Percentiles rank a stretch among this genome's conserved stretches.
These are phyloP conservation scores for Archips crataeganus DNA, from an alignment of 2,888 invertebrate species.

Conservation along the genomic window DNA sequence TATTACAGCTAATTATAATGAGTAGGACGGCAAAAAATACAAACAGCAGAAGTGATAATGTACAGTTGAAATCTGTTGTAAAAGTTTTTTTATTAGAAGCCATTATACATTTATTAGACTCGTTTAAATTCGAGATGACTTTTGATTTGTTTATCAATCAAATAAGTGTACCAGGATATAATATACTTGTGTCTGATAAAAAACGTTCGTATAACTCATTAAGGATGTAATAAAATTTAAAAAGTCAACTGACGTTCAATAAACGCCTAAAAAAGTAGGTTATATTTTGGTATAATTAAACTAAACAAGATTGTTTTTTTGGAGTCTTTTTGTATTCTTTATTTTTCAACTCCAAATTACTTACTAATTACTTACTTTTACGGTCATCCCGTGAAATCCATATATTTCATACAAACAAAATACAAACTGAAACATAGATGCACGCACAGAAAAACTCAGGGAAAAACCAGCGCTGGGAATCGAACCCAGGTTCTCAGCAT, in stretches of 20 bases:
- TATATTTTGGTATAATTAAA: background rate
- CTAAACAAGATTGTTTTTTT: too few species aligned
- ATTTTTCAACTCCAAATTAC: too few species aligned
- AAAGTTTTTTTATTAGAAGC: constrained; percentile 31
- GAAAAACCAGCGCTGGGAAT: too few species aligned
- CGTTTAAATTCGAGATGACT: constrained; percentile 28
- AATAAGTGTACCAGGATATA: constrained; percentile 34
- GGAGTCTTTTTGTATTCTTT: too few species aligned
- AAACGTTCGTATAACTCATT: constrained; percentile 5
- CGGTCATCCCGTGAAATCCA: too few species aligned
- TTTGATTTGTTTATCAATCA: constrained; percentile 39
- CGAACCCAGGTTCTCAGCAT: too few species aligned
- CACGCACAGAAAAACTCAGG: too few species aligned
- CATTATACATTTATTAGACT: constrained; percentile 34
- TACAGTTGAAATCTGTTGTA: constrained; percentile 38
- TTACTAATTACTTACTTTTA: too few species aligned
- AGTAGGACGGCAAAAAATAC: constrained; percentile 26
- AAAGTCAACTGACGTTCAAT: background rate
- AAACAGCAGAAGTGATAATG: constrained; percentile 37
- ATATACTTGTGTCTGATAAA: constrained; percentile 21
- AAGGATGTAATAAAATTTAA: constrained; percentile 11
- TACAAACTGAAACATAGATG: too few species aligned
- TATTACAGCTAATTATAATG: constrained; percentile 39
- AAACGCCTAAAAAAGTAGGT: background rate
- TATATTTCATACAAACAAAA: too few species aligned